Base-by-base conservation (phyloP, 2,888 invertebrate species). In the Hartigia nigra region DNA sequence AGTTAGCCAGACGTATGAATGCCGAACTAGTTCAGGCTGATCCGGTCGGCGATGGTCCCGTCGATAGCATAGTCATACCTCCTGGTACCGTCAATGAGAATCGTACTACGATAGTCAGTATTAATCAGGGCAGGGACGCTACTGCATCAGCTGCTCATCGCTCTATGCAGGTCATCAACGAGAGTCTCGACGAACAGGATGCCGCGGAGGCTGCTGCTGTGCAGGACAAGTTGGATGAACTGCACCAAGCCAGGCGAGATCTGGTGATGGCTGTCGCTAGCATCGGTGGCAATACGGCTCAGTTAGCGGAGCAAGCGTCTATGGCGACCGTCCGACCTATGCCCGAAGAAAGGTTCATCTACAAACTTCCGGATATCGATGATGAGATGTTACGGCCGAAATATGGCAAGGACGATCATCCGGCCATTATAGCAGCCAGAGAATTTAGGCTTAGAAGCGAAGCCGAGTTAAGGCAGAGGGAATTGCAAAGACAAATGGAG, bases 191-290 rank as follows among this genome's bases (percentile, higher is more conserved):
- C 31, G 85, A 87, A 23, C 87, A 90, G 84, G 90, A 90, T 4
- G 88, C 87, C 1, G 82, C 75, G 0, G 90, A 90, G 76, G 75
- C 79, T 0, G 81, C 79, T 2, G 78, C 86, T 0, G 87, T 90
- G 5, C 87, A 89, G 69, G 77, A 74, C 2, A 88, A 84, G 72
- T 78, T 90, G 23, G 82, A 84, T 23, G 88, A 88, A 4, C 81
- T 90, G 9, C 90, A 90, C n/a, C 83, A 87, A 12, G 89, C 90
- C 3, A 85, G 90, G 31, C 84, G 90, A n/a, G 90, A 90, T 3
- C 88, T 90, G 74, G 88, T 90, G 9, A 81, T 90, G n/a, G 83
- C 90, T 0, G 87, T 88, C 5, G 88, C 90, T 3, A 86, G 85
- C 75, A 87, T 90, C 31, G 86, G 89, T 32, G 84, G 82, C 14